Conservation (phyloP, 2,797 vertebrate genomes). For the Acropternis orthonyx region DNA sequence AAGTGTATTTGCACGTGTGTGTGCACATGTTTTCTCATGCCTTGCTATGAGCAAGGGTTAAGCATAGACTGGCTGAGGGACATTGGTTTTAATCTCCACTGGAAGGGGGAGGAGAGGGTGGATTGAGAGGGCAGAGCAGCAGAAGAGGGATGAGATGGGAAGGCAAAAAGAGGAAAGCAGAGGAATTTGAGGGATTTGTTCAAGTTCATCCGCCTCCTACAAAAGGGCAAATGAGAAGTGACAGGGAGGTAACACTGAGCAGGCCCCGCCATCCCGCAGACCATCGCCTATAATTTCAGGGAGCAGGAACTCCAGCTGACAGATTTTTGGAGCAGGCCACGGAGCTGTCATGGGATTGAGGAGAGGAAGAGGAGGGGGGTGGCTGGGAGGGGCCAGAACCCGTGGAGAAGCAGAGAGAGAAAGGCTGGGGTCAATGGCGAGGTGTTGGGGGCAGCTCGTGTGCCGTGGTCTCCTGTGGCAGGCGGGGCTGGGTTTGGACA, state of each 20-base stretch:
- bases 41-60: neutral
- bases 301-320: neutral
- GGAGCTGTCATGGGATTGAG: neutral
- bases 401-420: neutral
- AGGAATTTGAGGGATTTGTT: neutral
- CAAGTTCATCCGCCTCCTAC: neutral
- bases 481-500: neutral
- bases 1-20: neutral
- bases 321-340: neutral
- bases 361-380: neutral
- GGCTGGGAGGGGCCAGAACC: neutral
- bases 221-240: neutral
- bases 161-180: neutral
- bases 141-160: neutral
- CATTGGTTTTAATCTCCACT: neutral
- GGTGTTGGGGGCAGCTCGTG: neutral
- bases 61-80: too few species aligned
- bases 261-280: neutral
- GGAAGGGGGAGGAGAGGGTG: neutral
- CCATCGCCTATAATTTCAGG: neutral
- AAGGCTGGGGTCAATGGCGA: neutral
- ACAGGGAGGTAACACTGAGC: constrained; percentile 17
- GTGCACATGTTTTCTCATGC: neutral
- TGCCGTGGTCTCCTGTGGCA: rapidly evolving
- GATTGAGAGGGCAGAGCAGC: neutral